These are phyloP conservation scores for Andinoacara biseriatus DNA, from an alignment of 2,113 vertebrate species.

Conservation along the genomic window DNA sequence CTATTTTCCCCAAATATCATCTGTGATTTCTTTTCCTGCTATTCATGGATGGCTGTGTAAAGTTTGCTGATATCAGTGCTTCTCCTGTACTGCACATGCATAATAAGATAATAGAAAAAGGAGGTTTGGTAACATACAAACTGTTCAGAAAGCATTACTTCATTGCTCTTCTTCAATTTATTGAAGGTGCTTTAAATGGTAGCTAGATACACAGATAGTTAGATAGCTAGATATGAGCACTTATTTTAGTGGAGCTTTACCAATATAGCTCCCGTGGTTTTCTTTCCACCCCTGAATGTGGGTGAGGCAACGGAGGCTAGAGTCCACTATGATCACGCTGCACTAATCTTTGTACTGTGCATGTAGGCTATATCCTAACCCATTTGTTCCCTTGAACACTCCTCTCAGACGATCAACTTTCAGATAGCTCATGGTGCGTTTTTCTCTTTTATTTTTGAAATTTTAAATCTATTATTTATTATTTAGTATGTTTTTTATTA, in stretches of 20 bases:
- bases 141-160: slow-evolving; percentile 10
- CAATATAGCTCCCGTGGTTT: slow-evolving; percentile 10
- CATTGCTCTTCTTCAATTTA: not conserved
- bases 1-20: slow-evolving; percentile 35
- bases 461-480: not conserved
- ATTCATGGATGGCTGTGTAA: slow-evolving; percentile 24
- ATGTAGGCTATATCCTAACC: not conserved
- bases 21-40: slow-evolving; percentile 36
- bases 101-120: slow-evolving; percentile 51
- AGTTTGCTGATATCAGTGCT: slow-evolving; percentile 36
- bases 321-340: slow-evolving; percentile 29
- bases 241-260: slow-evolving; percentile 11
- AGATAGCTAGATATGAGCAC: not conserved
- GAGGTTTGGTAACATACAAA: slow-evolving; percentile 11
- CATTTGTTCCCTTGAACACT: not conserved
- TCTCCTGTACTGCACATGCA: slow-evolving; percentile 30
- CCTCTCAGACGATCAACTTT: not conserved
- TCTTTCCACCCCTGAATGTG: slow-evolving; percentile 55
- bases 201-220: not conserved
- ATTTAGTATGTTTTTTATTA: not conserved
- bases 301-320: slow-evolving; percentile 25
- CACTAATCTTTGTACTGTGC: slow-evolving; percentile 19
- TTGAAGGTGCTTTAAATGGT: not conserved
- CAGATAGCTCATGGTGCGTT: not conserved
- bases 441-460: not conserved